Base-by-base conservation (phyloP, 1,140 invertebrate genomes). In the Lepidurus arcticus region DNA sequence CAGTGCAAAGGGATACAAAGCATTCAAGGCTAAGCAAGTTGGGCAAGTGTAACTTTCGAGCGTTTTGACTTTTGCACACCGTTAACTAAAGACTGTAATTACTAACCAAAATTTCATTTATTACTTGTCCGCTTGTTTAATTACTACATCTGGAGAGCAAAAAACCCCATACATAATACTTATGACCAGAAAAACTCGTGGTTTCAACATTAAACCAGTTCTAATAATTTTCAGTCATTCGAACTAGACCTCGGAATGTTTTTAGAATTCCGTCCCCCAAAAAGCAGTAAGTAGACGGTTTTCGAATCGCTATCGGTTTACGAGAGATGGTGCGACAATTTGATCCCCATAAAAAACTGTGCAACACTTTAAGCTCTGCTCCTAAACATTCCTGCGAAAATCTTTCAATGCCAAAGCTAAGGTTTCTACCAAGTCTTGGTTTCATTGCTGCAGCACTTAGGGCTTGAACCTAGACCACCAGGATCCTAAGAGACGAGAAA, bases 361-460 rank as follows among this genome's bases (percentile, higher is more conserved):
- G 53, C 53, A 65, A 13, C 53, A 65, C 4, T 65, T 65, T 65
- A 65, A 13, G 53, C 16, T 65, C 53, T 9, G 16, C 6, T 65
- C 16, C 21, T 21, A 65, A 16, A 21, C 53, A 13, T 65, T 65
- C 53, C 53, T n/a, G 21, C 16, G 21, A 65, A 65, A n/a, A 65
- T 65, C 53, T 65, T 65, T 65, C 53, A n/a, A n/a, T 65, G 53
- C 53, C 53, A 65, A 65, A 21, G 16, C 21, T n/a, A 21, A 65
- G n/a, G 53, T 16, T 16, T 65, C 53, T 21, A n/a, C 53, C 53
- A 65, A 21, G 16, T 21, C 53, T 34, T 34, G 13, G 53, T 13
- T 65, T 65, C 53, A 65, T 65, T 65, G 53, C 53, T 65, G 53
- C 53, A 65, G 53, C 53, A 65, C 53, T 65, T 65, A 65, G 53